Evolutionary conservation across 2,888 invertebrate genomes (phyloP).

Genomic region (Caenorhabditis drosophilae): DNA sequence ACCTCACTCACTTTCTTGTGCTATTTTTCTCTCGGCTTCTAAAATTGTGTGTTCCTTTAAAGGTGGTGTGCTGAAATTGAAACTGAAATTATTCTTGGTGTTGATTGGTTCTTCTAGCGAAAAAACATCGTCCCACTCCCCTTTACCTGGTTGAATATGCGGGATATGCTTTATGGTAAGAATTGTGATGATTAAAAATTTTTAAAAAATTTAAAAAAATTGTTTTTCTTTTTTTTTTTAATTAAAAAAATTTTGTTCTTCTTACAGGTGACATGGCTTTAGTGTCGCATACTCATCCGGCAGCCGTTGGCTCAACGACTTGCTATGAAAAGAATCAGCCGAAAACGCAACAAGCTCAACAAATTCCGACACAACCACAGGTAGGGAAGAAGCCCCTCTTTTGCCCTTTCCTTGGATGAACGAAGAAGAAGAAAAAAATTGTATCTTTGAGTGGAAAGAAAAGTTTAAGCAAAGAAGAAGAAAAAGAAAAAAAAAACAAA

Average conservation of each 20-base stretch:
- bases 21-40: background rate
- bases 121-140: background rate
- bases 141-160: slow-evolving; percentile 7
- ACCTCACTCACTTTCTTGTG: background rate
- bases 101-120: slow-evolving; percentile 2
- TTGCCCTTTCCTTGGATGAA: slow-evolving; percentile 2
- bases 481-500: no score
- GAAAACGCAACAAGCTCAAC: background rate
- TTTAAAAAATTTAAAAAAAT: background rate
- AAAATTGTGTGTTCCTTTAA: background rate
- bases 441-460: no score
- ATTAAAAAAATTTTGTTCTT: background rate
- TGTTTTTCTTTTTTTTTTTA: background rate
- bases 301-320: slow-evolving; percentile 43
- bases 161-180: slow-evolving; percentile 32
- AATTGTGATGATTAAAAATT: background rate
- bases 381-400: no score
- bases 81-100: background rate
- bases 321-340: slow-evolving; percentile 34
- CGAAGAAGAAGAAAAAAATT: no score
- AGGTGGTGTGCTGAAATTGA: background rate
- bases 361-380: slow-evolving; percentile 27
- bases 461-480: no score
- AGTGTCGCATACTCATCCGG: slow-evolving; percentile 46
- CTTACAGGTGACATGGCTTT: slow-evolving; percentile 53